These are phyloP conservation scores for Apoda limacodes DNA, from an alignment of 2,888 invertebrate genomes.

Conservation along the genomic window DNA sequence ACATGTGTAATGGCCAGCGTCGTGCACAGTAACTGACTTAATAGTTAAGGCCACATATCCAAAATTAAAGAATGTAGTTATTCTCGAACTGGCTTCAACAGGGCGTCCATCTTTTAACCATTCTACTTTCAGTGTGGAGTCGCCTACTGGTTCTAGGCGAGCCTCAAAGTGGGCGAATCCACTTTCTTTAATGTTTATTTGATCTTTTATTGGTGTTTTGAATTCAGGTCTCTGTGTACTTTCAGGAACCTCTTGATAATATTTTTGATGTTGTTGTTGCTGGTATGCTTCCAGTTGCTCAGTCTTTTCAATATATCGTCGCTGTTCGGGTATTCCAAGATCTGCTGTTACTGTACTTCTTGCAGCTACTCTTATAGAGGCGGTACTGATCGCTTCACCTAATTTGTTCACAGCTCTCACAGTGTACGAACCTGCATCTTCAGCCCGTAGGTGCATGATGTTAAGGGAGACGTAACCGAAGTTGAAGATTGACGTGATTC, in stretches of 20 bases:
- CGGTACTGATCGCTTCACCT: slow-evolving; percentile 90
- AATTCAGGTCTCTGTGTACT: slow-evolving; percentile 86
- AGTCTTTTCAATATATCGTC: slow-evolving; percentile 91
- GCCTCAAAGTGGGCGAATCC: slow-evolving; percentile 97
- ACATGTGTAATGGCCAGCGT: slow-evolving; percentile 91
- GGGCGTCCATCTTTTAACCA: slow-evolving; percentile 94
- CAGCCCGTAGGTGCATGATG: slow-evolving; percentile 97
- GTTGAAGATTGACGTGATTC: slow-evolving; percentile 98
- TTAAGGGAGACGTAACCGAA: slow-evolving; percentile 99
- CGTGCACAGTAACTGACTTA: slow-evolving; percentile 89
- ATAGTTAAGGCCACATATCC: slow-evolving; percentile 96
- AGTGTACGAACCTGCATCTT: slow-evolving; percentile 96
- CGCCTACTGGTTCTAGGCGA: slow-evolving; percentile 92
- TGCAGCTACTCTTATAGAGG: slow-evolving; percentile 79
- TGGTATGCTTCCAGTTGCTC: slow-evolving; percentile 92
- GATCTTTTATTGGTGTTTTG: slow-evolving; percentile 90
- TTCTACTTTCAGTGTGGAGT: slow-evolving; percentile 89
- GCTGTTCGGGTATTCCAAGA: slow-evolving; percentile 90
- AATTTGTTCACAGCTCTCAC: slow-evolving; percentile 91
- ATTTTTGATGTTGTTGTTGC: slow-evolving; percentile 82
- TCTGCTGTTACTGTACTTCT: slow-evolving; percentile 88
- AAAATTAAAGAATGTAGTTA: slow-evolving; percentile 93
- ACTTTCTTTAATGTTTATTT: slow-evolving; percentile 87
- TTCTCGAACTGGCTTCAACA: slow-evolving; percentile 93
- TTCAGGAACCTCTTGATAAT: slow-evolving; percentile 84